Base-by-base conservation (phyloP, 2,797 vertebrate genomes). In the Crocidura indochinensis region DNA sequence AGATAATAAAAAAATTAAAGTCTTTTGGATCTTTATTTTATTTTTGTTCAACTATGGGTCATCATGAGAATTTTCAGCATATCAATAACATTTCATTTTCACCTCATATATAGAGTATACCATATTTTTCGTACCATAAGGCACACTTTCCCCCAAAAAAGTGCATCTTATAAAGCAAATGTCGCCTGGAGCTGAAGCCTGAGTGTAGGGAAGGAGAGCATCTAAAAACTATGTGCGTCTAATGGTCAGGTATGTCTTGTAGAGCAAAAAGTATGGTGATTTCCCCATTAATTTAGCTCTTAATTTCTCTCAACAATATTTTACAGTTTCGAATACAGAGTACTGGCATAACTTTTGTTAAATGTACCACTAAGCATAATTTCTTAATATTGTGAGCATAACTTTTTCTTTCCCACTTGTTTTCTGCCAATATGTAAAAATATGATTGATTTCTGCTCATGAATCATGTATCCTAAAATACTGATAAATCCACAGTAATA, bases 381-480 rank as follows among this genome's bases (percentile, higher is more conserved):
- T 86, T 86, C 85, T 81, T 83, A 44, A 64, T 46, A 77, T 8
- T 87, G 8, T 62, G n/a, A 87, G 80, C 62, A 93, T 49, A 83
- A 51, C 46, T 64, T 83, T 38, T 38, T 38, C 38, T 46, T 69
- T 91, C 75, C 31, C 26, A 12, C 74, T 83, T 74, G 24, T 90
- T 91, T 93, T 65, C 19, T 89, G 10, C 12, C 11, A 65, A 67
- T 49, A 84, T 60, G 49, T 67, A 71, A 71, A 92, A 72, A 74
- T 29, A 44, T 8, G 76, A 68, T 9, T 73, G 62, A 87, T 44
- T 72, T 51, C 84, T 76, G 11, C 8, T 67, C 56, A 44, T 67
- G 22, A 0, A 49, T 51, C 49, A 47, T 72, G 10, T 47, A 86
- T 56, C 49, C 53, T 76, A 83, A 91, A n/a, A 65, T 75, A 90